Base-by-base conservation (phyloP, 1,140 invertebrate genomes). In the Caenorhabditis inopinata region DNA sequence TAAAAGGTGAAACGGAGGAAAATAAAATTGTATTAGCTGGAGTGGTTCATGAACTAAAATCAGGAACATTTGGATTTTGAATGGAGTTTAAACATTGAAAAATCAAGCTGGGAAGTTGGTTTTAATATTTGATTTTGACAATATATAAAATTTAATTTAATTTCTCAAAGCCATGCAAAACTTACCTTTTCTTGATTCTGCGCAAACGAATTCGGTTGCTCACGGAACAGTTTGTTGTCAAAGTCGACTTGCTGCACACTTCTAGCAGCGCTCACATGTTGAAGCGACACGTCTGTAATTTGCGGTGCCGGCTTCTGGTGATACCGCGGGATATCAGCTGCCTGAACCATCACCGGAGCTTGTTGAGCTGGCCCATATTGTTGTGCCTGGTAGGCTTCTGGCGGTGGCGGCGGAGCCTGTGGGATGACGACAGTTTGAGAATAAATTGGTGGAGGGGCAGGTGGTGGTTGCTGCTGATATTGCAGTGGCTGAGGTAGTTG, bases 381-480 rank as follows among this genome's bases (percentile, higher is more conserved):
- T 75, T 62, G 76, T 73, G 38, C 21, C 42, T 38, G 46, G 47
- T 42, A 27, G n/a, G 81, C 76, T 74, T 80, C 25, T 80, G 74
- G 35, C 62, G 76, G 27, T 62, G 79, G 38, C 53, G 75, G 35
- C 49, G 74, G 51, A 23, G 38, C 47, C 82, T 48, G 23, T 38
- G 68, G 29, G 23, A 78, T 27, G 16, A 68, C 27, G 3, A 68
- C 58, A 68, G 58, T 68, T 68, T 68, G 58, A 46, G 74, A 35
- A 48, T 79, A 79, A n/a, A 75, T 77, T 35, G 79, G 77, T 51
- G 38, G 74, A 25, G 81, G 82, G n/a, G 73, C 58, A 18, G 49
- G 79, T 47, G n/a, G 79, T 47, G 42, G 79, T 45, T 76, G 49
- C 21, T 83, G 82, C 18, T 80, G 78, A 27, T 49, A 74, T 45